Evolutionary conservation across 2,888 invertebrate species (phyloP), one percentile per base, ranked within the genome.

Genomic region (Yponomeuta plumbellus): DNA sequence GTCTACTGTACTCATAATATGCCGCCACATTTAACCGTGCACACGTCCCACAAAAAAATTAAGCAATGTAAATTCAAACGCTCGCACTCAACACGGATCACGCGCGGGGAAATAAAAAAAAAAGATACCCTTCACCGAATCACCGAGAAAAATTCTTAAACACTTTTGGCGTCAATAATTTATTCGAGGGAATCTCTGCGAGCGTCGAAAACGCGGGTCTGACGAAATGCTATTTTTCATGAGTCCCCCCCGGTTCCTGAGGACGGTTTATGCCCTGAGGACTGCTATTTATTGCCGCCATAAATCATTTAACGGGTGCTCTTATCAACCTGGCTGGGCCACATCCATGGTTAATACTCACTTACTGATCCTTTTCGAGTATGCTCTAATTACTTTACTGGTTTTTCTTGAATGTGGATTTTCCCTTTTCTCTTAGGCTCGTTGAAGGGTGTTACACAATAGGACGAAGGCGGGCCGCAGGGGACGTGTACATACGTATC

Each of bases 191-290:
- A 22, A 22, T 21, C 20, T 58, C 58, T 13, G 22, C 8, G 61
- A 34, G 26, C 17, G 26, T 34, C 34, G 34, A 34, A 10, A 34
- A 34, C 34, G 5, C 34, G 17, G 73, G 81, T 78, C 76, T 80
- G 79, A 83, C 80, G 80, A 84, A 88, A 86, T 86, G 80, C 85
- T 85, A 86, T 85, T 84, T 87, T 86, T 84, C 83, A 81, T 83
- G 81, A 82, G 79, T 75, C 76, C 78, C 83, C 75, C 40, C 22
- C 73, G 73, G 73, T 77, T 82, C 84, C 79, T 77, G 78, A 52
- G 76, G 76, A 76, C 77, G 80, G 84, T 86, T 86, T 82, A 84
- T 87, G 83, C 82, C 81, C 75, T 72, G 74, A 76, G 71, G 76
- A 74, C 84, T 85, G 84, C 81, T 81, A 87, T 85, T 86, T 87